Base-by-base conservation (phyloP, 2,797 vertebrate genomes). In the Poeciliopsis turneri region DNA sequence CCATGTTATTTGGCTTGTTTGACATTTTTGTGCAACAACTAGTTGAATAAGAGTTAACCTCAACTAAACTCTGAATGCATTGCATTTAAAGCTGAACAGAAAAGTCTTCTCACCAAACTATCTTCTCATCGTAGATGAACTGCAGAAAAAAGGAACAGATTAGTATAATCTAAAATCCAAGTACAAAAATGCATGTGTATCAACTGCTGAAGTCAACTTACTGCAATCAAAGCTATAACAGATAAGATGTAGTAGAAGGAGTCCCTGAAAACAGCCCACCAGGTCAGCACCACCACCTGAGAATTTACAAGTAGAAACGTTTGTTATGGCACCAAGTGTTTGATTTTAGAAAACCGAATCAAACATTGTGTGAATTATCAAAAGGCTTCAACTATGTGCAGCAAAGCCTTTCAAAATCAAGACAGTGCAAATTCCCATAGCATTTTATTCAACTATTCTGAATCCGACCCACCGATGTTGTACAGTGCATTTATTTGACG, bases 211-310 rank as follows among this genome's bases (percentile, higher is more conserved):
- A 64, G 5, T 13, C 7, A 18, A 97, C 98, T 98, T 95, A 99
- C 98, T 78, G 94, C 95, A 53, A 99, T 99, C 87, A 99, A 97
- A 70, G 97, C 84, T 5, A 99, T 0, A 74, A 99, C 97, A 11
- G 98, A 97, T 68, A 99, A 84, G 0, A 93, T 99, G 93, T 99
- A 99, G 93, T 97, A 99, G 81, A 95, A 91, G 18, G 98, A 99
- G 92, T 99, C 98, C 61, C 98, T 95, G 93, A 97, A 99, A 84
- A 99, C 97, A 0, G 98, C 95, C 97, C 98, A 99, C 96, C 96
- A 96, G 1, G 98, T 99, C 89, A 99, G 92, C 66, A 94, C 86
- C 78, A 99, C 98, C 90, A 99, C 98, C 98, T 99, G 47, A 74
- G 51, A 72, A 43, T 18, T 6, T 43, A 83, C 25, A 55, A 53